Evolutionary conservation across 2,113 vertebrate species (phyloP), one percentile per base, ranked within the genome.

Genomic region (Aegithalos caudatus): DNA sequence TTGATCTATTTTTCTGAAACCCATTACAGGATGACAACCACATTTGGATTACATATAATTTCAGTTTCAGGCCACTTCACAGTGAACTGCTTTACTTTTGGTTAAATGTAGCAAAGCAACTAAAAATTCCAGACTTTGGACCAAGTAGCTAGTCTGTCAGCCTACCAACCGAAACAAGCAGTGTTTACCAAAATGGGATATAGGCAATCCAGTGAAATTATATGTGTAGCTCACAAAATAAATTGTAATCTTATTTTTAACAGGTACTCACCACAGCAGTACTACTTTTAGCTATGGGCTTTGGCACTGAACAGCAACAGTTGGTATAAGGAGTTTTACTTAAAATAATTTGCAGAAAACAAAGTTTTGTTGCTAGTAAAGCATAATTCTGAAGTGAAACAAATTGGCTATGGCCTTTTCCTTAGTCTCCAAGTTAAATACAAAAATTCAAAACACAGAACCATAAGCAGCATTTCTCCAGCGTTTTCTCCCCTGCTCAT

Each of bases 1-100:
- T 40, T 37, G 10, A 48, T 33, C 48, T 5, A 35, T 6, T 65
- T 37, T 76, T 48, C 50, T 58, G 54, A 77, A 77, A 77, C 37
- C 19, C 45, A 45, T 28, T 28, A 77, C 2, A 10, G 38, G 21
- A 70, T 53, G 15, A 71, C 47, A 42, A 44, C 5, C 0, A 0
- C 31, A 16, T 74, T 58, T 56, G 12, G 56, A 79, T 50, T 54
- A 79, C 33, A 27, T 3, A 38, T 6, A n/a, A 20, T 47, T 85
- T n/a, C 37, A 33, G 13, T 48, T 92, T 71, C 61, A 90, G 21
- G 37, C 11, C 16, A 18, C 51, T 51, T 57, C 33, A 79, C 45
- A 40, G 40, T 66, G 28, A 94, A 83, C 10, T 35, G 24, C 40
- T 80, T 38, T 69, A 13, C 9, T 51, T 50, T 65, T 25, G 18